Base-by-base conservation (phyloP, 2,888 invertebrate species). In the Pteria penguin region DNA sequence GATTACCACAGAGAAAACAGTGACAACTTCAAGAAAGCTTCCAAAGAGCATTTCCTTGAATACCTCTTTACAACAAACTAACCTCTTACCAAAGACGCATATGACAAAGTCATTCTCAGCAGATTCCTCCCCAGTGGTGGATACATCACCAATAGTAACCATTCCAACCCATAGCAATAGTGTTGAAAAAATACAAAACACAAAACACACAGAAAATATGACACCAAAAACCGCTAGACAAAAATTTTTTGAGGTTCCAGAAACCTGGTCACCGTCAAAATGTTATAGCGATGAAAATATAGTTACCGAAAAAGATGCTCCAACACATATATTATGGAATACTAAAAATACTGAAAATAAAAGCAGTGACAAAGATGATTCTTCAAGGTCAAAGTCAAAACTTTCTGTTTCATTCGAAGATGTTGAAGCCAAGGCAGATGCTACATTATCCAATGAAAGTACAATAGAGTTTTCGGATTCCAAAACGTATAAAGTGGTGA, bases 1-100 rank as follows among this genome's bases (percentile, higher is more conserved):
- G 36, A 27, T 68, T 74, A 63, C 71, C n/a, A 57, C 62, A 33
- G 32, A 82, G 60, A 78, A 84, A n/a, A 74, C 72, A 0, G 31
- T 18, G 4, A 27, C 63, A n/a, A 24, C 62, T 5, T 61, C 72
- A 18, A 62, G 67, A 61, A 52, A 31, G 22, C 71, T 87, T 27
- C 72, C 82, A 2, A 87, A 86, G 68, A 85, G 83, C 57, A 76
- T 87, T n/a, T 84, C 86, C 5, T 72, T 88, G 62, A 87, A 88
- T 67, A 79, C 85, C 2, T 79, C 84, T 45, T 71, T 78, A 57
- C 69, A 65, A 8, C 70, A 78, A 60, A 52, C 80, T 26, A 62
- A 78, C 29, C 75, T 69, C 26, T 36, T 68, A 45, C 29, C 69
- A 4, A 29, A 54, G 5, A 22, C 22, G 8, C 14, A 58, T 57